Conservation (phyloP, 1,140 invertebrate genomes). For the Hylaeus anthracinus region DNA sequence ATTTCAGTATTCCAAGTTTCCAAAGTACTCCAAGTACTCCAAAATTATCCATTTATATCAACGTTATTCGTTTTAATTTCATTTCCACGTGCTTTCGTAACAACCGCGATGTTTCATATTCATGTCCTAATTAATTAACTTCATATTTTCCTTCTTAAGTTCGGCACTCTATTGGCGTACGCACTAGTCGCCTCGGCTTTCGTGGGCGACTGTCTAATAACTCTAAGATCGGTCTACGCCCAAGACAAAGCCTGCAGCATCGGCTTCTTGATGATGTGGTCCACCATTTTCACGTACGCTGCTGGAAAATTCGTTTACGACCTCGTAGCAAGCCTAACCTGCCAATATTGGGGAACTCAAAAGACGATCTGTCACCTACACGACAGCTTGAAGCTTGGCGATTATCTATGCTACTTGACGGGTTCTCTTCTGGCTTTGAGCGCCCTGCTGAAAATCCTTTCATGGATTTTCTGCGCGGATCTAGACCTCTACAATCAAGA, state of each 20-base stretch:
- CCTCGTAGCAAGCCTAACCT: conserved; percentile 74
- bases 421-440: conserved; percentile 62
- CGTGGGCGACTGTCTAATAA: conserved; percentile 83
- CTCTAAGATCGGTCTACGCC: conserved; percentile 79
- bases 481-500: conserved; percentile 65
- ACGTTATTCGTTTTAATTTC: no score
- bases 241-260: conserved; percentile 84
- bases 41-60: no score
- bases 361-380: conserved; percentile 68
- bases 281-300: conserved; percentile 81
- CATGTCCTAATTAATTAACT: no score
- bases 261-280: conserved; percentile 81
- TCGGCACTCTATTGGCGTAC: conserved; percentile 66
- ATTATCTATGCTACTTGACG: conserved; percentile 72
- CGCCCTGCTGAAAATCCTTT: conserved; percentile 61
- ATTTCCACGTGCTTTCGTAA: no score
- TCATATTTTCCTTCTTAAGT: conserved; percentile 50
- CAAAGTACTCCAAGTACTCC: no score
- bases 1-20: no score
- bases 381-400: conserved; percentile 62
- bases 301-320: conserved; percentile 82
- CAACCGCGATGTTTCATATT: no score
- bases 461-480: conserved; percentile 67
- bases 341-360: conserved; percentile 68
- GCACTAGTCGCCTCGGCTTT: conserved; percentile 74